A percentile compares a stretch with the other conserved stretches of the same genome.
Conservation (phyloP, 2,888 invertebrate species). For the Pristionchus mayeri region DNA sequence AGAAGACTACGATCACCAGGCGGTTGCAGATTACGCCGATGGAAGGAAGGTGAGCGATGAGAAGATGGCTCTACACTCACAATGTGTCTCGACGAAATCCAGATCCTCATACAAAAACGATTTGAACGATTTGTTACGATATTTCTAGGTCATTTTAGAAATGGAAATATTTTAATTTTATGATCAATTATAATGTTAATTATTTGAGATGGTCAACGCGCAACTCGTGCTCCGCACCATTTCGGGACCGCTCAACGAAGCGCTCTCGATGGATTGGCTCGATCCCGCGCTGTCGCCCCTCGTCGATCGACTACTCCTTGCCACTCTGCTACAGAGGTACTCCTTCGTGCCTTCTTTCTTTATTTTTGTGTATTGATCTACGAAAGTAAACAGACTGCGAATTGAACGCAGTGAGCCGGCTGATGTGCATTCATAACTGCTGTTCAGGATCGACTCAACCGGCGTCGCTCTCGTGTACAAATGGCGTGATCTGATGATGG, state of each 20-base stretch:
- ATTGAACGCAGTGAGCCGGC: too few species aligned
- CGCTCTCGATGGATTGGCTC: background rate
- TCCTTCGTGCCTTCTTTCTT: background rate
- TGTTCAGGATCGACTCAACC: background rate
- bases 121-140: too few species aligned
- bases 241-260: background rate
- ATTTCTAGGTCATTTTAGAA: too few species aligned
- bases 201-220: background rate
- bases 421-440: too few species aligned
- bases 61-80: too few species aligned
- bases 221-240: background rate
- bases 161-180: too few species aligned
- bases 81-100: too few species aligned
- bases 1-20: background rate
- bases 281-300: background rate
- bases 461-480: background rate
- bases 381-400: too few species aligned
- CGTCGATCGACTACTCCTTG: background rate
- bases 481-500: background rate
- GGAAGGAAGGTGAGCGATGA: conserved; percentile 28
- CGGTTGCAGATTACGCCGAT: background rate
- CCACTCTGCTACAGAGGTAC: background rate
- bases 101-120: too few species aligned
- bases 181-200: too few species aligned
- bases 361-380: too few species aligned